A percentile compares a stretch with the other conserved stretches of the same genome.
These are phyloP conservation scores for Siniperca scherzeri DNA, from an alignment of 2,797 vertebrate genomes.

Conservation along the genomic window DNA sequence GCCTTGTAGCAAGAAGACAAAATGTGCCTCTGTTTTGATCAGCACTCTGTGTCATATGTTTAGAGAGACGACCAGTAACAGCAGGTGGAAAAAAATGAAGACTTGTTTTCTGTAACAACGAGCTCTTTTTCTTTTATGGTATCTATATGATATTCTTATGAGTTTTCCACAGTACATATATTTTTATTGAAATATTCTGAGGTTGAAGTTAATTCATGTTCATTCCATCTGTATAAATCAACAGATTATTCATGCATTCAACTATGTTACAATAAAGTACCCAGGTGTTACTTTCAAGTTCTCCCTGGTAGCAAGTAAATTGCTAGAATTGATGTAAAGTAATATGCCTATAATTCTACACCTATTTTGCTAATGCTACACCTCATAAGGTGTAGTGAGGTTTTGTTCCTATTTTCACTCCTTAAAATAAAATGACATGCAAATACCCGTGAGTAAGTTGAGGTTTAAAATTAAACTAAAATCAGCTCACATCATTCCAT, in stretches of 20 bases:
- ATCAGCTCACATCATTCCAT: not conserved
- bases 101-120: too few species aligned
- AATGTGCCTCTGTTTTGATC: constrained; percentile 19
- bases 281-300: not conserved
- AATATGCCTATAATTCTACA: not conserved
- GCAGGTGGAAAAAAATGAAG: not conserved
- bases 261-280: not conserved
- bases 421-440: not conserved
- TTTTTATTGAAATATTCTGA: not conserved
- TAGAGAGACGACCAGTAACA: not conserved
- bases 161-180: not conserved
- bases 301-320: not conserved
- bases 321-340: not conserved
- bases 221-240: not conserved
- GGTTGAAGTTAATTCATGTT: not conserved
- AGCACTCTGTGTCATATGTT: not conserved
- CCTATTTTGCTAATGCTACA: not conserved
- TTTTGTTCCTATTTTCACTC: not conserved
- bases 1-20: constrained; percentile 15
- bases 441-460: not conserved
- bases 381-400: not conserved
- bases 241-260: not conserved
- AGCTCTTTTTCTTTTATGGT: not conserved
- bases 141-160: not conserved
- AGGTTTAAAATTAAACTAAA: constrained; percentile 1